phyloP scores from a whole-genome alignment of 2,888 invertebrate genomes.

The Melieria crassipennis region DNA sequence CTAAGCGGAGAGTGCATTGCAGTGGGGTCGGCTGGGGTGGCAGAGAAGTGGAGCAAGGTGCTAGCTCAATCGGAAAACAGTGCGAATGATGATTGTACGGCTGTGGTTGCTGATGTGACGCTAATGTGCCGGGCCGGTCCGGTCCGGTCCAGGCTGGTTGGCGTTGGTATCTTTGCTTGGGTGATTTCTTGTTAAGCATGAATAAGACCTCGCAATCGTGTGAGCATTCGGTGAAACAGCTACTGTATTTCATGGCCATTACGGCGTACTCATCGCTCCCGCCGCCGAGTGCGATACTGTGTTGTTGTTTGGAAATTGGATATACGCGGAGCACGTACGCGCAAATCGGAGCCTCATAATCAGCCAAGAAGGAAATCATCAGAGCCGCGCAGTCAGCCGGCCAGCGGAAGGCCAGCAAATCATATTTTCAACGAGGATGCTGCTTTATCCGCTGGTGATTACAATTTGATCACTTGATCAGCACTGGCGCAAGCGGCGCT shows the following conservation, averaged over 20 bases:
- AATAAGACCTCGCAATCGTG: slow-evolving; percentile 33
- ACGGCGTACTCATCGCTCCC: background rate
- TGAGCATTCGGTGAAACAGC: slow-evolving; percentile 38
- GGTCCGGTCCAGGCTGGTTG: background rate
- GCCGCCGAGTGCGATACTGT: background rate
- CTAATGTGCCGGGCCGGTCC: background rate
- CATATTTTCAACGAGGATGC: too few relatives aligned
- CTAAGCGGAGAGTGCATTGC: slow-evolving; percentile 40
- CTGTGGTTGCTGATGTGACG: background rate
- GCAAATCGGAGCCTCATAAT: slow-evolving; percentile 57
- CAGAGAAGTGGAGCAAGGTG: slow-evolving; percentile 6
- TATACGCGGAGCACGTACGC: slow-evolving; percentile 64
- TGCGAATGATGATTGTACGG: slow-evolving; percentile 8
- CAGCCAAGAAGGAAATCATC: slow-evolving; percentile 6
- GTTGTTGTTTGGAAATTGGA: slow-evolving; percentile 51
- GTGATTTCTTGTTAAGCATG: slow-evolving; percentile 38
- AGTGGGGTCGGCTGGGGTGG: background rate
- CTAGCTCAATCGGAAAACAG: slow-evolving; percentile 13
- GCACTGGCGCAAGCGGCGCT: too few relatives aligned
- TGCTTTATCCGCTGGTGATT: too few relatives aligned
- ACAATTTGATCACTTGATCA: too few relatives aligned
- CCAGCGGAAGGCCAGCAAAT: too few relatives aligned
- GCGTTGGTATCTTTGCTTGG: background rate
- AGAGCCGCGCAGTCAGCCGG: background rate
- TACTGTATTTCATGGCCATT: slow-evolving; percentile 34